These are phyloP conservation scores for Catamblyrhynchus diadema DNA, from an alignment of 2,797 vertebrate genomes.

Conservation along the genomic window DNA sequence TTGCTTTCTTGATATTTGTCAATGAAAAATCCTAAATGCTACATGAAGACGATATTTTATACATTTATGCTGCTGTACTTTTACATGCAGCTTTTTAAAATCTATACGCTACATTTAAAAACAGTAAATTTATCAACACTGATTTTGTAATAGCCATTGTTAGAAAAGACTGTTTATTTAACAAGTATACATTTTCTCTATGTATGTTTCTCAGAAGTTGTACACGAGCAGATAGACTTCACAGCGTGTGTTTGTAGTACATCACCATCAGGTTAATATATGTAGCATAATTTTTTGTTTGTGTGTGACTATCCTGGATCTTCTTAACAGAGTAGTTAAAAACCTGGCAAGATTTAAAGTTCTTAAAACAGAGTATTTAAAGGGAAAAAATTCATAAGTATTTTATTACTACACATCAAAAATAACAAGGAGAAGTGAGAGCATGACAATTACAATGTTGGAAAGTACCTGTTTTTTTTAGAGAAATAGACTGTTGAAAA, in stretches of 20 bases:
- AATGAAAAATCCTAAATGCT: background rate
- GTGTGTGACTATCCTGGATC: background rate
- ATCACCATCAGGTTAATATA: background rate
- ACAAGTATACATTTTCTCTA: background rate
- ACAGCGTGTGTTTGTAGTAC: background rate
- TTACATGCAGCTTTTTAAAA: background rate
- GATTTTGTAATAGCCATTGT: background rate
- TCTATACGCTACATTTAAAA: background rate
- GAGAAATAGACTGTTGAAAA: background rate
- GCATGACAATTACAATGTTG: background rate
- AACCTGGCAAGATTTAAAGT: background rate
- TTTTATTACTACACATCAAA: background rate
- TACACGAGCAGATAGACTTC: background rate
- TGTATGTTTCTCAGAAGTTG: background rate
- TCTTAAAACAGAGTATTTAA: background rate
- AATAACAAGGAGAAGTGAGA: background rate
- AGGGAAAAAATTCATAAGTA: background rate
- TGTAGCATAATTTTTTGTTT: background rate
- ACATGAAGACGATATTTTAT: background rate
- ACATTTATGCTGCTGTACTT: background rate
- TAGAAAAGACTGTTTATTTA: slow-evolving; percentile 45
- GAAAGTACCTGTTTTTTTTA: background rate
- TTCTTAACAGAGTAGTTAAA: background rate
- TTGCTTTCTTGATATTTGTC: background rate
- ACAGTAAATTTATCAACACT: background rate